Percentiles rank a stretch among this genome's conserved stretches.
Evolutionary conservation across 2,888 invertebrate species (phyloP).

Genomic region (Agonopterix arenella): DNA sequence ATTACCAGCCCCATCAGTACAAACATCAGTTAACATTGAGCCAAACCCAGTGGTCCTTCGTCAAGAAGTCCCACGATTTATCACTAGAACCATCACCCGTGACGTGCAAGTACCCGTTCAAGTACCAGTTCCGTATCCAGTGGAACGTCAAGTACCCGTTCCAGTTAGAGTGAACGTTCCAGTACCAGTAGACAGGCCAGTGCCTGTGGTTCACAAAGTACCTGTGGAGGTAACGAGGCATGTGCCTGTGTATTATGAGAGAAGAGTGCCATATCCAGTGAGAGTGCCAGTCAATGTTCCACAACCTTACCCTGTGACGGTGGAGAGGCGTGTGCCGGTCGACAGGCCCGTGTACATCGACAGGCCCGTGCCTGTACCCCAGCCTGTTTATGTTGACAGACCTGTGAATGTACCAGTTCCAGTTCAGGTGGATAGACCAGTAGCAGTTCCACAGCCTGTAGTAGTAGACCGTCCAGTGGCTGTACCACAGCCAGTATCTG

Average conservation of each 20-base stretch:
- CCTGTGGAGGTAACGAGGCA: conserved; percentile 68
- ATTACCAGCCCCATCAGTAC: conserved; percentile 35
- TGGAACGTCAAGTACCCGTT: conserved; percentile 35
- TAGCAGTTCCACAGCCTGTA: conserved; percentile 29
- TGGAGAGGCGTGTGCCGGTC: conserved; percentile 75
- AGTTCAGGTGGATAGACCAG: conserved; percentile 46
- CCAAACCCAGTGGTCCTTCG: conserved; percentile 65
- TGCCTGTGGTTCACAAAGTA: conserved; percentile 64
- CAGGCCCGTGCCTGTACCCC: conserved; percentile 75
- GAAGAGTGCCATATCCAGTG: conserved; percentile 66
- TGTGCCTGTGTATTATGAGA: conserved; percentile 68
- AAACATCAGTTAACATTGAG: conserved; percentile 54
- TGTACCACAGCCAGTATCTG: conserved; percentile 31
- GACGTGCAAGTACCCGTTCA: conserved; percentile 48
- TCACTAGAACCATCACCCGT: conserved; percentile 63
- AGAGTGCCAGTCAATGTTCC: conserved; percentile 73
- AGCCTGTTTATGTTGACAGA: conserved; percentile 75
- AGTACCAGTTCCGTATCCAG: conserved; percentile 33
- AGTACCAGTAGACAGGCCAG: conserved; percentile 63
- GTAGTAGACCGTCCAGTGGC: conserved; percentile 31
- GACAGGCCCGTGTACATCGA: conserved; percentile 78
- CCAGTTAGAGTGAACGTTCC: conserved; percentile 36
- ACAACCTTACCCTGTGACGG: conserved; percentile 77
- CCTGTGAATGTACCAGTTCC: conserved; percentile 75
- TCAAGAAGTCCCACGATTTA: conserved; percentile 62